phyloP scores from a whole-genome alignment of 2,888 invertebrate species.

The Octodonta nipae region DNA sequence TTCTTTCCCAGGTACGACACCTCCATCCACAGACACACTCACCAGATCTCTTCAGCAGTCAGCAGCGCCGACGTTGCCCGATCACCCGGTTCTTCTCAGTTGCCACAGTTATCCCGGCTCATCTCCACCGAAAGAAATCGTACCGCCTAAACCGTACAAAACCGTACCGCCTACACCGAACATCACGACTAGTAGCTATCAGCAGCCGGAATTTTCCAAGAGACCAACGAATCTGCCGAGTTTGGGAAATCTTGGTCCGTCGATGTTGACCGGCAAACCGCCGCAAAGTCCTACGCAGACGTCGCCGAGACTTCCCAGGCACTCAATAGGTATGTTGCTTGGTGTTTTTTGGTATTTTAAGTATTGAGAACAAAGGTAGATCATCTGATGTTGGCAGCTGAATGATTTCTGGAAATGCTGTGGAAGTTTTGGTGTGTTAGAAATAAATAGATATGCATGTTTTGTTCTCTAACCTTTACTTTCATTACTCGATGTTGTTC shows the following conservation, averaged over 20 bases:
- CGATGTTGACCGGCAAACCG: constrained; percentile 40
- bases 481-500: too few species aligned
- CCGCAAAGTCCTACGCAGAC: constrained; percentile 52
- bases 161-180: constrained; percentile 40
- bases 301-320: constrained; percentile 39
- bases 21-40: constrained; percentile 44
- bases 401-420: too few species aligned
- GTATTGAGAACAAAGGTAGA: too few species aligned
- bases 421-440: too few species aligned
- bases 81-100: constrained; percentile 36
- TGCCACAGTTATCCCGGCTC: constrained; percentile 41
- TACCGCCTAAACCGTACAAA: constrained; percentile 26
- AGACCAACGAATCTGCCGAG: constrained; percentile 20
- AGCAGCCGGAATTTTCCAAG: constrained; percentile 17
- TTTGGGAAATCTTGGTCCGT: constrained; percentile 23
- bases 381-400: too few species aligned
- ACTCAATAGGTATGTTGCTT: constrained; percentile 12
- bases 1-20: constrained; percentile 49
- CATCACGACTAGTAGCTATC: constrained; percentile 11
- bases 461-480: too few species aligned
- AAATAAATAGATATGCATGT: too few species aligned
- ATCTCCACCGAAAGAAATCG: constrained; percentile 27
- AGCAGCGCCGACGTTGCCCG: too few species aligned
- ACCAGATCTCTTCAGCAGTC: constrained; percentile 11
- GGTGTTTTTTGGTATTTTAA: too few species aligned